phyloP scores from a whole-genome alignment of 2,113 vertebrate genomes.

The Garra rufa region DNA sequence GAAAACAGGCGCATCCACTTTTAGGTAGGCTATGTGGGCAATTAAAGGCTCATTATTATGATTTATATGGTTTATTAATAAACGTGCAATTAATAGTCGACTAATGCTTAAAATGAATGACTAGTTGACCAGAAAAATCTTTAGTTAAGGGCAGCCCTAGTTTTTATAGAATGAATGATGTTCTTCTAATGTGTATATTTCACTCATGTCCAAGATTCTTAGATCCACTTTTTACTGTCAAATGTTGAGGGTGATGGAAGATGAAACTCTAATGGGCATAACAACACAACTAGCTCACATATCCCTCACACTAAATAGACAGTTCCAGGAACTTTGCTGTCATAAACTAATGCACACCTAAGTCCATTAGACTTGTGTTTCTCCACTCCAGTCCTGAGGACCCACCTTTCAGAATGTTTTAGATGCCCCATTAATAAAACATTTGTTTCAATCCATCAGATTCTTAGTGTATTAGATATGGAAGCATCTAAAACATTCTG shows the following conservation, averaged over 20 bases:
- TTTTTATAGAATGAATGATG: slow-evolving; percentile 18
- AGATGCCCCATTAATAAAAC: too few relatives aligned
- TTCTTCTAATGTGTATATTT: slow-evolving; percentile 9
- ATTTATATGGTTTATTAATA: too few relatives aligned
- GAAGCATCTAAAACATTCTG: not conserved
- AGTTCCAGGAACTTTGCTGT: not conserved
- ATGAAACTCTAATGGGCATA: not conserved
- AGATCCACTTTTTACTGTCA: not conserved
- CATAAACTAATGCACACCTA: not conserved
- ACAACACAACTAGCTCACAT: not conserved
- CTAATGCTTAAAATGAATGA: too few relatives aligned
- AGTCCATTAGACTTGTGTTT: not conserved
- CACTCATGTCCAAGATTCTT: not conserved
- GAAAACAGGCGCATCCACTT: too few relatives aligned
- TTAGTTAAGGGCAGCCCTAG: not conserved
- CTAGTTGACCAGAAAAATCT: too few relatives aligned
- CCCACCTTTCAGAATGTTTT: too few relatives aligned
- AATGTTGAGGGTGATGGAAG: not conserved
- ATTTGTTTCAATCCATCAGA: too few relatives aligned
- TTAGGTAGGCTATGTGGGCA: too few relatives aligned
- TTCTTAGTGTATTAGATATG: too few relatives aligned
- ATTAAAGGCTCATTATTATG: too few relatives aligned
- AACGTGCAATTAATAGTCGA: too few relatives aligned
- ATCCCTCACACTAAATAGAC: not conserved
- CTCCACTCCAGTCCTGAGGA: not conserved